These are phyloP conservation scores for Lucilia cuprina DNA, from an alignment of 1,140 invertebrate species.

Conservation along the genomic window DNA sequence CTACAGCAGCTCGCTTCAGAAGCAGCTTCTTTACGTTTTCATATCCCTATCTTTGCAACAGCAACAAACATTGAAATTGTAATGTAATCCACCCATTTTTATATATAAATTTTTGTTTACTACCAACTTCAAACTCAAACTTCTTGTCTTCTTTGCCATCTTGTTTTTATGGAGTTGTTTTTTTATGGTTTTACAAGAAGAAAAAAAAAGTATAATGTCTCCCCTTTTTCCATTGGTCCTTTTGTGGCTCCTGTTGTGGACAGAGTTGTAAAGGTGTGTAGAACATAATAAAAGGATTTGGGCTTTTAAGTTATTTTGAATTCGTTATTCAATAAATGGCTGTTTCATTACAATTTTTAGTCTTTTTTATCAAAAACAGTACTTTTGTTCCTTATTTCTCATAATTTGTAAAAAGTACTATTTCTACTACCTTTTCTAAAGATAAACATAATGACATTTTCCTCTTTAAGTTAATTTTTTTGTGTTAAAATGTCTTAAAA, in stretches of 20 bases:
- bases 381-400: no score
- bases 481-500: no score
- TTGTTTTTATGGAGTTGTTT: background rate
- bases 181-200: background rate
- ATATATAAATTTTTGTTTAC: slow-evolving; percentile 9
- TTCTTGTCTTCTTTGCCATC: slow-evolving; percentile 23
- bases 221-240: background rate
- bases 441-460: no score
- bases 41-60: slow-evolving; percentile 8
- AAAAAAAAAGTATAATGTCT: background rate
- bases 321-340: no score
- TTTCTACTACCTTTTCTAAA: no score
- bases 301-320: no score
- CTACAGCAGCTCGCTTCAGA: slow-evolving; percentile 21
- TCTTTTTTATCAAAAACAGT: no score
- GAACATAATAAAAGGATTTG: no score
- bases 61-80: background rate
- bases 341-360: no score
- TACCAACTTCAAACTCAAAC: background rate
- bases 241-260: background rate
- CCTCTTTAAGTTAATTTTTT: no score
- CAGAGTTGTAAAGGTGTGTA: background rate
- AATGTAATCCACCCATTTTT: slow-evolving; percentile 37
- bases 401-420: no score
- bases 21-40: slow-evolving; percentile 37